These are phyloP conservation scores for Amiota mariae DNA, from an alignment of 2,888 invertebrate species.

Conservation along the genomic window DNA sequence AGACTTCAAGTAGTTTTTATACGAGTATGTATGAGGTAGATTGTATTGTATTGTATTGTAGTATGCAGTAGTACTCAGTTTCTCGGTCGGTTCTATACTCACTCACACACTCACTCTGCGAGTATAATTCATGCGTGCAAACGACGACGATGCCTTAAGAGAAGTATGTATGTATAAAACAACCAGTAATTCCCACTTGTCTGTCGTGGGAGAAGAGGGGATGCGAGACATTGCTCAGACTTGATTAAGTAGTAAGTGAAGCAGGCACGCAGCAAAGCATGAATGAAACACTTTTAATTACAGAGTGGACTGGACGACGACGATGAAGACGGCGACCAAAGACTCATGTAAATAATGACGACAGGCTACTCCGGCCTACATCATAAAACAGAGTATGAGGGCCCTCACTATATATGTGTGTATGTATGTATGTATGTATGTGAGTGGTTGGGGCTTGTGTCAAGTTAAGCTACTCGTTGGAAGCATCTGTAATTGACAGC, in stretches of 20 bases:
- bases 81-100: too few species aligned
- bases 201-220: not conserved
- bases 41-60: too few species aligned
- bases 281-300: constrained; percentile 31
- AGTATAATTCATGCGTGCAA: constrained; percentile 20
- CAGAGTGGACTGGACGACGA: constrained; percentile 20
- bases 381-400: constrained; percentile 2
- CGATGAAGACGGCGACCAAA: not conserved
- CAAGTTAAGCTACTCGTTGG: constrained; percentile 42
- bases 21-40: too few species aligned
- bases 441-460: constrained; percentile 15
- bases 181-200: not conserved
- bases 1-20: constrained; percentile 32
- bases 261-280: constrained; percentile 20
- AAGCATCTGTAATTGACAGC: constrained; percentile 58
- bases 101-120: not conserved
- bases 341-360: constrained; percentile 23
- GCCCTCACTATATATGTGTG: constrained; percentile 13
- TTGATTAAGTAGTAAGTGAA: constrained; percentile 26
- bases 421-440: too few species aligned
- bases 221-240: not conserved
- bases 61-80: not conserved
- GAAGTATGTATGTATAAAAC: not conserved
- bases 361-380: not conserved
- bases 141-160: not conserved